Evolutionary conservation across 2,888 invertebrate species (phyloP).

Genomic region (Brassicogethes aeneus): DNA sequence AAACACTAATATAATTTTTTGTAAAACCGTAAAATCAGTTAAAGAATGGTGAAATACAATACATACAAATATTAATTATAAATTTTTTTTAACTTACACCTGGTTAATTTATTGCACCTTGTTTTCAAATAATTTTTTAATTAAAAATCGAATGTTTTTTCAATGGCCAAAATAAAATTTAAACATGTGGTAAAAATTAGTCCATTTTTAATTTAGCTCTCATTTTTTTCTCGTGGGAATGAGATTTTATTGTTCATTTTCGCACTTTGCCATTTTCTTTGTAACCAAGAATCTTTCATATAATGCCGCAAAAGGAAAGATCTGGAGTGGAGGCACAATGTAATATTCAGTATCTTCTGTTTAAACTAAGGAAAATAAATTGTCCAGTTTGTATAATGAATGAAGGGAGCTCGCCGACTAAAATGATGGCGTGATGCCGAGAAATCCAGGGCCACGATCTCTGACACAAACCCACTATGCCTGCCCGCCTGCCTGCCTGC

Average conservation of each 20-base stretch:
- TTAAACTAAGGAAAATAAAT: slow-evolving; percentile 38
- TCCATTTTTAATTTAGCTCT: neutral
- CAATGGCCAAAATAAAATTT: too few relatives aligned
- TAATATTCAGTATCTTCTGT: slow-evolving; percentile 34
- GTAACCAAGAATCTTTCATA: neutral
- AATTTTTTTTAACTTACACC: too few relatives aligned
- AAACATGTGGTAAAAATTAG: neutral
- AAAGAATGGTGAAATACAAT: too few relatives aligned
- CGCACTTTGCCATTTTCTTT: neutral
- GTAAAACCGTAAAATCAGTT: too few relatives aligned
- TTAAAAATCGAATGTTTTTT: too few relatives aligned
- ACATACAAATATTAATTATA: too few relatives aligned
- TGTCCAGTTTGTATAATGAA: slow-evolving; percentile 35
- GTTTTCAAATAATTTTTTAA: too few relatives aligned
- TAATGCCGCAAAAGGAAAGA: slow-evolving; percentile 1
- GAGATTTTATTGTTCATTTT: neutral
- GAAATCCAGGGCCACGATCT: slow-evolving; percentile 22
- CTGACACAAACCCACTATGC: slow-evolving; percentile 8
- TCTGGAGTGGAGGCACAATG: slow-evolving; percentile 22
- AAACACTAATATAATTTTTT: too few relatives aligned
- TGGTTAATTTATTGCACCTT: too few relatives aligned
- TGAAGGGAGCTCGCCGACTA: slow-evolving; percentile 31
- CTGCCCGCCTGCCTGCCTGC: too few relatives aligned
- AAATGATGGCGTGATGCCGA: slow-evolving; percentile 31
- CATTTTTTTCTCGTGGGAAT: neutral